Conservation (phyloP, 2,888 invertebrate species). For the Eulithis prunata region DNA sequence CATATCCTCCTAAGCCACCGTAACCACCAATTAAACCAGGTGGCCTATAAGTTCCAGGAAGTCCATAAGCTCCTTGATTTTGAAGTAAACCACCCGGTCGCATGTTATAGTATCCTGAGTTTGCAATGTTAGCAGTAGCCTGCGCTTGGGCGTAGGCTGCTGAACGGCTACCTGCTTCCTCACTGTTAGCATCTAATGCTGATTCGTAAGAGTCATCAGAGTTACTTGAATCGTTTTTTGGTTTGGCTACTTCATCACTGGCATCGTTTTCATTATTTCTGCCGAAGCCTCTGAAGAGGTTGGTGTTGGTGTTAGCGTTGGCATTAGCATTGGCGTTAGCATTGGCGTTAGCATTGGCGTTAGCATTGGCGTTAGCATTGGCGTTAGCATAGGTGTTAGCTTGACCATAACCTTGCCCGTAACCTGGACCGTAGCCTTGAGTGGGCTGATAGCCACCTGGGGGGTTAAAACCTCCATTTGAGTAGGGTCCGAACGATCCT, state of each 20-base stretch:
- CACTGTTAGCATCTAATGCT: too few relatives aligned
- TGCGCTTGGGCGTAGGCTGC: background rate
- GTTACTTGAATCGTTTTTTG: background rate
- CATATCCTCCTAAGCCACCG: conserved; percentile 5
- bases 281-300: conserved; percentile 10
- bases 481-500: background rate
- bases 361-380: conserved; percentile 21
- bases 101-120: too few relatives aligned
- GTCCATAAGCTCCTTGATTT: background rate
- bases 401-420: conserved; percentile 10
- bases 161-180: too few relatives aligned
- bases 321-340: conserved; percentile 29
- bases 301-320: conserved; percentile 23
- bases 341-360: conserved; percentile 24
- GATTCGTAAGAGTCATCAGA: too few relatives aligned
- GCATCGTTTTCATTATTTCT: background rate
- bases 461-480: background rate
- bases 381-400: too few relatives aligned
- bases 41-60: background rate
- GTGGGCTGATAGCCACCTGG: too few relatives aligned
- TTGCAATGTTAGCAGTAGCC: background rate
- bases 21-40: background rate
- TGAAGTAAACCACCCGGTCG: background rate
- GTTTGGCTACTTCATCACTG: background rate
- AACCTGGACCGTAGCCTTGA: background rate